These are phyloP conservation scores for Amblyopsis hoosieri DNA, from an alignment of 2,797 vertebrate species.

Conservation along the genomic window DNA sequence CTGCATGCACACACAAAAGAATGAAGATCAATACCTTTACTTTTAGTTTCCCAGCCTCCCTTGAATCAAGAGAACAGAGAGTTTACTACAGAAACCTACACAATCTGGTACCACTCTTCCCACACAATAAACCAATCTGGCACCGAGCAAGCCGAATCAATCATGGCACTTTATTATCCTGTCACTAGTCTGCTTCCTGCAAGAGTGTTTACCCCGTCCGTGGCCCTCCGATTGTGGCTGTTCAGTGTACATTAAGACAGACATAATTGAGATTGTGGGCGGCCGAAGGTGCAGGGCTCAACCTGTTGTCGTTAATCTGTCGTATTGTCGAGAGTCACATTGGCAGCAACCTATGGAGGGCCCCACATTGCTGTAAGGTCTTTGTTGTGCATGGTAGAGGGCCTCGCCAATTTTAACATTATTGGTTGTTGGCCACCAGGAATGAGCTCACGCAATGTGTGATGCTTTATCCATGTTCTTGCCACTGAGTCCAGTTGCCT, in stretches of 20 bases:
- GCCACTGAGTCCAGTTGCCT: slow-evolving; percentile 54
- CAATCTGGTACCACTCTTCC: slow-evolving; percentile 74
- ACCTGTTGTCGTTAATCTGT: slow-evolving; percentile 83
- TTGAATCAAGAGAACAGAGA: slow-evolving; percentile 50
- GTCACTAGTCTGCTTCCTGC: slow-evolving; percentile 79
- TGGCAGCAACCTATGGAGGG: slow-evolving; percentile 66
- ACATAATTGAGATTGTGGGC: slow-evolving; percentile 81
- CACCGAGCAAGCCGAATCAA: slow-evolving; percentile 76
- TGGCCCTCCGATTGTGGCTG: slow-evolving; percentile 71
- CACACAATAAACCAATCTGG: slow-evolving; percentile 75
- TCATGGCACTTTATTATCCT: slow-evolving; percentile 83
- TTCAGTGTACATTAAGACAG: slow-evolving; percentile 78
- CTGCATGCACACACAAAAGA: slow-evolving; percentile 8
- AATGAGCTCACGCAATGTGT: slow-evolving; percentile 62
- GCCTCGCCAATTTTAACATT: slow-evolving; percentile 76
- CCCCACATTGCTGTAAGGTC: slow-evolving; percentile 69
- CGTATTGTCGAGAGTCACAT: slow-evolving; percentile 74
- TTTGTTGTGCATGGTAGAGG: slow-evolving; percentile 73
- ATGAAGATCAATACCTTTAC: slow-evolving; percentile 42
- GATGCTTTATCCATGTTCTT: slow-evolving; percentile 52
- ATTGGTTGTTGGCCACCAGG: slow-evolving; percentile 73
- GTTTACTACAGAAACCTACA: slow-evolving; percentile 62
- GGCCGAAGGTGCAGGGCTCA: slow-evolving; percentile 76
- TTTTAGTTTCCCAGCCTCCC: slow-evolving; percentile 28
- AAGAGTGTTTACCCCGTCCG: slow-evolving; percentile 76